Percentiles rank a stretch among this genome's conserved stretches.
phyloP scores from a whole-genome alignment of 2,888 invertebrate genomes.

The Idaea straminata region DNA sequence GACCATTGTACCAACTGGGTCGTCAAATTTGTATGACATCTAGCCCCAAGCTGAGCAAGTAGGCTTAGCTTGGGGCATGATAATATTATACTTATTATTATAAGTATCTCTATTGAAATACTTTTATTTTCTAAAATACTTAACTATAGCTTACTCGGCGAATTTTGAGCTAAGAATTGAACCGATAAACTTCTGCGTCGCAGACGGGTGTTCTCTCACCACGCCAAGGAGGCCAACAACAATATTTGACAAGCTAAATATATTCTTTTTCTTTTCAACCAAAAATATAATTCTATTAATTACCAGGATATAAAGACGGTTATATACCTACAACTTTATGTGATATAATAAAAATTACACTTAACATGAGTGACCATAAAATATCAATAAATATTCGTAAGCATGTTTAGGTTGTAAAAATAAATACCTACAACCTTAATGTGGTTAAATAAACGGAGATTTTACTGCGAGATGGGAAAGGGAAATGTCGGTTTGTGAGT shows the following conservation, averaged over 20 bases:
- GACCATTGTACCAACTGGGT: too few relatives aligned
- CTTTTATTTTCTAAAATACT: too few relatives aligned
- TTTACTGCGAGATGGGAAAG: slow-evolving; percentile 1
- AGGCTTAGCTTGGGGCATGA: too few relatives aligned
- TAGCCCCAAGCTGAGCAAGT: too few relatives aligned
- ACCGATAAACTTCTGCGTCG: too few relatives aligned
- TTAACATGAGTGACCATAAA: slow-evolving; percentile 31
- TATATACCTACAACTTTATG: neutral
- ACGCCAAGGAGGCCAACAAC: too few relatives aligned
- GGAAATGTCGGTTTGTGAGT: neutral
- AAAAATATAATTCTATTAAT: neutral
- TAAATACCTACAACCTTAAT: slow-evolving; percentile 1
- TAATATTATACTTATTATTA: too few relatives aligned
- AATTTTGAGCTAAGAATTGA: too few relatives aligned
- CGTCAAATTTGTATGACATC: too few relatives aligned
- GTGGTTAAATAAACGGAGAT: neutral
- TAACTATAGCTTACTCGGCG: too few relatives aligned
- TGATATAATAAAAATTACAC: slow-evolving; percentile 28
- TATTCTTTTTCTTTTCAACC: neutral
- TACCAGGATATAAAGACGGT: neutral
- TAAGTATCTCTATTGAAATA: too few relatives aligned
- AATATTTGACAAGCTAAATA: neutral
- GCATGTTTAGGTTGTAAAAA: slow-evolving; percentile 5
- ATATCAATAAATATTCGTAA: slow-evolving; percentile 32
- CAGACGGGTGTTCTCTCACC: too few relatives aligned